phyloP scores from a whole-genome alignment of 2,888 invertebrate genomes.

The Diarsia mendica region DNA sequence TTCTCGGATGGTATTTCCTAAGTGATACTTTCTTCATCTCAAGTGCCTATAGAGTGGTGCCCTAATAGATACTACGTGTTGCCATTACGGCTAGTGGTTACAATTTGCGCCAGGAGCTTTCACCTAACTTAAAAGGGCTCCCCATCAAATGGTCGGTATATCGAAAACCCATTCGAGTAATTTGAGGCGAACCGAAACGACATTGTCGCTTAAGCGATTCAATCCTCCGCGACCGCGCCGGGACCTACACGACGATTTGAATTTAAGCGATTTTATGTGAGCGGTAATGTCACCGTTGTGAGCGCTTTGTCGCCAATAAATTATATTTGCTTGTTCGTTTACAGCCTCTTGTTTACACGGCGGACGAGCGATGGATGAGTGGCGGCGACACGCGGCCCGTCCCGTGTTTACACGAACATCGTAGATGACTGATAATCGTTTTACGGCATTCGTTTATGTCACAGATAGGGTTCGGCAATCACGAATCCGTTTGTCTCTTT shows the following conservation, averaged over 20 bases:
- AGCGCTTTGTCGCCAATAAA: constrained; percentile 62
- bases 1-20: constrained; percentile 51
- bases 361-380: constrained; percentile 27
- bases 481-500: constrained; percentile 57
- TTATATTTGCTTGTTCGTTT: constrained; percentile 64
- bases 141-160: constrained; percentile 81
- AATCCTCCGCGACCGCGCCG: constrained; percentile 81
- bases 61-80: constrained; percentile 70
- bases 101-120: constrained; percentile 75
- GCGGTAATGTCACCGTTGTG: constrained; percentile 66
- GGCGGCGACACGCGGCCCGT: constrained; percentile 10
- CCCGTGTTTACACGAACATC: constrained; percentile 61
- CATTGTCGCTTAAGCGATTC: constrained; percentile 86
- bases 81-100: constrained; percentile 74
- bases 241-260: constrained; percentile 82
- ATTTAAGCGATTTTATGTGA: constrained; percentile 81
- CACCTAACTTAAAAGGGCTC: constrained; percentile 80
- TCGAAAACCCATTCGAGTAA: constrained; percentile 87
- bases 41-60: constrained; percentile 61
- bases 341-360: constrained; percentile 59
- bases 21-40: constrained; percentile 65
- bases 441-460: constrained; percentile 67
- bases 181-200: constrained; percentile 86
- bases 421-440: constrained; percentile 67
- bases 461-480: constrained; percentile 63